Conservation (phyloP, 2,113 vertebrate species). For the Pelodiscus sinensis region DNA sequence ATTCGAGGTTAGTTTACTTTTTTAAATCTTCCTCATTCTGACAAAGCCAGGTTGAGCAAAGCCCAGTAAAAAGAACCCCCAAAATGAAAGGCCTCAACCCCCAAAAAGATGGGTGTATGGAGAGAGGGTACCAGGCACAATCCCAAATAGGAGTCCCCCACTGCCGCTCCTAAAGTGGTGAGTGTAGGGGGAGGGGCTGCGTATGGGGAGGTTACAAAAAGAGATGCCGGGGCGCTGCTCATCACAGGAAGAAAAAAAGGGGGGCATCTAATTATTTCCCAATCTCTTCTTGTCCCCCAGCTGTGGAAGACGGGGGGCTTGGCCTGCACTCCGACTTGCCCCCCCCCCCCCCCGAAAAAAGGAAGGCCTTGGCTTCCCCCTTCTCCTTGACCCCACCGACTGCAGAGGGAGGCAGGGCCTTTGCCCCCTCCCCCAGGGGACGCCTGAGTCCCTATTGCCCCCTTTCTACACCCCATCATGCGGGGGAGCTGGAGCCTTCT, state of each 20-base stretch:
- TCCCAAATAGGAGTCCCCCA: background rate
- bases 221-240: background rate
- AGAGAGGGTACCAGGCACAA: background rate
- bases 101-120: background rate
- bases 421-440: background rate
- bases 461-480: background rate
- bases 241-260: background rate
- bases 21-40: background rate
- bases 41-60: background rate
- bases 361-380: background rate
- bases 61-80: background rate
- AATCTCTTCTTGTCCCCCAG: background rate
- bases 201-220: too few species aligned
- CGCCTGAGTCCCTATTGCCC: background rate
- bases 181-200: too few species aligned
- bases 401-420: background rate
- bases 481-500: background rate
- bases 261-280: background rate
- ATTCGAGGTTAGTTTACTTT: background rate
- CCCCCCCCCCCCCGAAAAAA: too few species aligned
- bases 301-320: background rate
- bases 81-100: background rate
- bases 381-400: too few species aligned
- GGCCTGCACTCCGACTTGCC: background rate
- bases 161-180: background rate